Evolutionary conservation across 2,113 vertebrate species (phyloP).

Genomic region (Malurus elegans): DNA sequence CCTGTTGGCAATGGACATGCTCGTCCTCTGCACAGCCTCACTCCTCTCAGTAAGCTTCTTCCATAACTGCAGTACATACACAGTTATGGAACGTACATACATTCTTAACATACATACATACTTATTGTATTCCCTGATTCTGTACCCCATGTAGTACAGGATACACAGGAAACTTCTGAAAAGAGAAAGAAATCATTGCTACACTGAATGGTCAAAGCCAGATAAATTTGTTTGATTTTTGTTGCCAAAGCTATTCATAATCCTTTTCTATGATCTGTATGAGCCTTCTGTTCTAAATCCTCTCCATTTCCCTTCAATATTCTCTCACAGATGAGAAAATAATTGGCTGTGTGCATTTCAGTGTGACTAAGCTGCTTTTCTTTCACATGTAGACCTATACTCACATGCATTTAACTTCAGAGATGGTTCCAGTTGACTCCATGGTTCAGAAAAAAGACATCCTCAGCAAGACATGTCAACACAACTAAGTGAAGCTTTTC

Average conservation of each 20-base stretch:
- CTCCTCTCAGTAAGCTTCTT: neutral
- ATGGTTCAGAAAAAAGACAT: neutral
- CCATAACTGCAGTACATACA: neutral
- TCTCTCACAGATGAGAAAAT: neutral
- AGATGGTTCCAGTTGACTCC: neutral
- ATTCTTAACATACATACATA: no score
- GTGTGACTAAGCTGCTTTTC: neutral
- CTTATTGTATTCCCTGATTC: no score
- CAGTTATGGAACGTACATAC: neutral
- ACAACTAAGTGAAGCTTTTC: neutral
- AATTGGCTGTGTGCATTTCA: neutral
- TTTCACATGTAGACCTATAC: neutral
- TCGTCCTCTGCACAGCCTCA: neutral
- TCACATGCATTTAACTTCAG: neutral
- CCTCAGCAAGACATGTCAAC: fast-evolving
- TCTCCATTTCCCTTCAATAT: neutral
- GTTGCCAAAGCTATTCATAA: neutral
- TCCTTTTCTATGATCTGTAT: neutral
- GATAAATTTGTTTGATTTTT: neutral
- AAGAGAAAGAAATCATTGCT: neutral
- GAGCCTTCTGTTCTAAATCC: neutral
- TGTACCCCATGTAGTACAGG: neutral
- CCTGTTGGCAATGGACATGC: neutral
- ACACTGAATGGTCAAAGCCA: neutral
- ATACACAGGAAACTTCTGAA: neutral